Base-by-base conservation (phyloP, 2,888 invertebrate species). In the Oscheius onirici region DNA sequence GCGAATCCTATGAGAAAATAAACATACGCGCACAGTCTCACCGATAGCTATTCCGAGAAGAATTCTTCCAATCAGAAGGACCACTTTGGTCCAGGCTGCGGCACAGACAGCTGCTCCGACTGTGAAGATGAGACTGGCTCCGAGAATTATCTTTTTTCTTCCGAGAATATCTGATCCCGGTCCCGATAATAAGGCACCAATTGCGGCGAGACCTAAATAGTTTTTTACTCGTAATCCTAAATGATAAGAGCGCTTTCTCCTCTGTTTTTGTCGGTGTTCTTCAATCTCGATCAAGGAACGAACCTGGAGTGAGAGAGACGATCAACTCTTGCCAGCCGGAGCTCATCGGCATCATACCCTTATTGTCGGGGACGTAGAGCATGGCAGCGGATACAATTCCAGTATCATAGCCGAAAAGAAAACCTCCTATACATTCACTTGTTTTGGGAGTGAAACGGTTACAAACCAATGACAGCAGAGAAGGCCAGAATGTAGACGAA, bases 331-430 rank as follows among this genome's bases (percentile, higher is more conserved):
- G 73, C 82, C 84, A 83, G 1, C 79, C 13, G 15, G 66, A 73
- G 40, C 66, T 61, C 76, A 84, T 73, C 10, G 79, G 77, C 43
- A 70, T 66, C 76, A 83, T 73, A 1, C 67, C 52, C 0, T 68
- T 43, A 69, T 73, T 71, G 20, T 73, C 63, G 3, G 76, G 78
- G 0, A 78, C 72, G 40, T 75, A 80, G 22, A 80, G 73, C 78
- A 80, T 74, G 1, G 80, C 77, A 15, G 90, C 90, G 0, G 90
- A 90, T 2, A 91, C 89, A 24, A 91, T 90, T 10, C 90, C 90
- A 0, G 90, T 91, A 80, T 91, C 91, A 83, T 91, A 91, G 41
- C 73, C 73, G 26, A 73, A 70, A 2, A 73, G 54, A 60, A 73
- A 73, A 15, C 73, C 73, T 28, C 71, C 71, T 34, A 34, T 6